A percentile compares a stretch with the other conserved stretches of the same genome.
phyloP scores from a whole-genome alignment of 1,140 invertebrate genomes.

The Camponotus floridanus region DNA sequence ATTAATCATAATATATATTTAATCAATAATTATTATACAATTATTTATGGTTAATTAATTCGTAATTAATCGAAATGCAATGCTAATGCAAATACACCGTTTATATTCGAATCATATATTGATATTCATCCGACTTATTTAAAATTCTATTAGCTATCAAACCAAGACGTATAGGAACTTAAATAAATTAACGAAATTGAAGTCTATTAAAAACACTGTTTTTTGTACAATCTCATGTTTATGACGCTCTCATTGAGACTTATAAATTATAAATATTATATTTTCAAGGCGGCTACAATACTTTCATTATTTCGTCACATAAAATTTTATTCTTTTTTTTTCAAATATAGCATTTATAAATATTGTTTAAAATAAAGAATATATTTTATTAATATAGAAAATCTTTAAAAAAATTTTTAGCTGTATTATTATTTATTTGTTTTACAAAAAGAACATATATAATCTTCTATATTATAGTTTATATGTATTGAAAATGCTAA shows the following conservation, averaged over 20 bases:
- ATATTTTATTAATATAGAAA: neutral
- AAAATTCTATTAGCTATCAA: slow-evolving; percentile 20
- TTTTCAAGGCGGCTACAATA: neutral
- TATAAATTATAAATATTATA: slow-evolving; percentile 34
- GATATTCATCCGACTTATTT: neutral
- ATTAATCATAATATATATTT: neutral
- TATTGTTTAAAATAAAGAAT: slow-evolving; percentile 10
- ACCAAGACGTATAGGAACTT: neutral
- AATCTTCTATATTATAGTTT: neutral
- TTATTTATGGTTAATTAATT: neutral
- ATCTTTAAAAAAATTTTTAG: neutral
- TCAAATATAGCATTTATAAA: neutral
- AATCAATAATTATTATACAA: neutral
- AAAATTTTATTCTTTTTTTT: slow-evolving; percentile 1
- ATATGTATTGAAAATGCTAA: neutral
- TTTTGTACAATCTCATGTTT: neutral
- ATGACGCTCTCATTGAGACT: neutral
- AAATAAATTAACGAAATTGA: slow-evolving; percentile 11
- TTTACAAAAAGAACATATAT: neutral
- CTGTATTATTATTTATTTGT: neutral
- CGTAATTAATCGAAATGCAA: neutral
- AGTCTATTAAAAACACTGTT: neutral
- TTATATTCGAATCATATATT: neutral
- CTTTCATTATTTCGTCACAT: neutral
- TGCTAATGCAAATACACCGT: neutral